A percentile compares a stretch with the other conserved stretches of the same genome.
phyloP scores from a whole-genome alignment of 2,888 invertebrate genomes.

The Drosophila quinaria region DNA sequence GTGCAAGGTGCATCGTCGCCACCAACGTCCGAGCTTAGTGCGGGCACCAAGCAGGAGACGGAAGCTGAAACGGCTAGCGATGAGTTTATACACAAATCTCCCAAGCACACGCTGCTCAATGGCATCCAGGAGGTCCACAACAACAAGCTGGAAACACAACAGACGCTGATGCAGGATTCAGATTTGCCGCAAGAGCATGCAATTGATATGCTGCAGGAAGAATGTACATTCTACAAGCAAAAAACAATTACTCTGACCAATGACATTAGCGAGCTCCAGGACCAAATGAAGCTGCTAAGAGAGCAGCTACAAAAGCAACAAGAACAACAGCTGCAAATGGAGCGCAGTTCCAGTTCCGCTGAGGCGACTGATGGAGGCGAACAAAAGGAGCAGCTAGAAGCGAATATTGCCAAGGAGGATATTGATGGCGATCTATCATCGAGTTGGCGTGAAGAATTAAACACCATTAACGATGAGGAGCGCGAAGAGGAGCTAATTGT shows the following conservation, averaged over 20 bases:
- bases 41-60: conserved; percentile 28
- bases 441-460: conserved; percentile 71
- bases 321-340: not conserved
- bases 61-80: conserved; percentile 44
- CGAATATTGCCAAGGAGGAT: conserved; percentile 8
- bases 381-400: not conserved
- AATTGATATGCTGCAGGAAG: conserved; percentile 81
- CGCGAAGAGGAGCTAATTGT: conserved; percentile 85
- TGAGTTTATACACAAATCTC: conserved; percentile 55
- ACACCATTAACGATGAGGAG: conserved; percentile 77
- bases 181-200: conserved; percentile 62
- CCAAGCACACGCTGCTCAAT: conserved; percentile 44
- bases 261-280: conserved; percentile 62
- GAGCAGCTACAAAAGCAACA: conserved; percentile 31
- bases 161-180: conserved; percentile 40
- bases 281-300: conserved; percentile 69
- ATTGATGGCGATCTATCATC: not conserved
- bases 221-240: conserved; percentile 75
- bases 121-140: conserved; percentile 40
- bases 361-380: conserved; percentile 7
- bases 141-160: conserved; percentile 54
- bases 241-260: conserved; percentile 65
- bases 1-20: not conserved
- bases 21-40: conserved; percentile 27
- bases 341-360: conserved; percentile 11